These are phyloP conservation scores for Empidonax alnorum DNA, from an alignment of 2,113 vertebrate genomes.

Conservation along the genomic window DNA sequence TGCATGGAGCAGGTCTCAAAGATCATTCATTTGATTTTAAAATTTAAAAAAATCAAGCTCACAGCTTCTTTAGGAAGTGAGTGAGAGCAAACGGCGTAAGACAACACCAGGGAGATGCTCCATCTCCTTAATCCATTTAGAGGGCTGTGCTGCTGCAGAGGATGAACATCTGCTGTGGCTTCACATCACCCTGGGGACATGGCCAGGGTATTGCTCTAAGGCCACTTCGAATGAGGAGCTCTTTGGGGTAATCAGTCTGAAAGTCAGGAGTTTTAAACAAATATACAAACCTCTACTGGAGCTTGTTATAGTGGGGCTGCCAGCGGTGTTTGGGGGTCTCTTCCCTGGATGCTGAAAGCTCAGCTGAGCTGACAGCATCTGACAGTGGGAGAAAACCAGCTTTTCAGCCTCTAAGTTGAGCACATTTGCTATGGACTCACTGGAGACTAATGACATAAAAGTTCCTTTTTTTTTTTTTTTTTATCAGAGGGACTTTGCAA, in stretches of 20 bases:
- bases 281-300: neutral
- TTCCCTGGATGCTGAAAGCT: neutral
- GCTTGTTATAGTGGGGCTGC: neutral
- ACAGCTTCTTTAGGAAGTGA: neutral
- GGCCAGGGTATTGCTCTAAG: neutral
- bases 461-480: neutral
- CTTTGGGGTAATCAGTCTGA: neutral
- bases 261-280: neutral
- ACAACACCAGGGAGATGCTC: neutral
- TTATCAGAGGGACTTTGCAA: neutral
- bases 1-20: neutral
- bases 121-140: neutral
- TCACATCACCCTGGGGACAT: neutral
- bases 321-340: rapidly evolving
- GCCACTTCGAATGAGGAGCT: neutral
- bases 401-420: neutral
- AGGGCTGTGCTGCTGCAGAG: neutral
- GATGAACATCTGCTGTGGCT: neutral
- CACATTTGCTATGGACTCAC: neutral
- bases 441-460: neutral
- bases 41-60: neutral
- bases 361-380: slow-evolving; percentile 1
- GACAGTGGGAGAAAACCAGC: neutral
- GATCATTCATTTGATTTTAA: neutral
- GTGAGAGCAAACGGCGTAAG: neutral